These are phyloP conservation scores for Temnothorax longispinosus DNA, from an alignment of 1,140 invertebrate species.

Conservation along the genomic window DNA sequence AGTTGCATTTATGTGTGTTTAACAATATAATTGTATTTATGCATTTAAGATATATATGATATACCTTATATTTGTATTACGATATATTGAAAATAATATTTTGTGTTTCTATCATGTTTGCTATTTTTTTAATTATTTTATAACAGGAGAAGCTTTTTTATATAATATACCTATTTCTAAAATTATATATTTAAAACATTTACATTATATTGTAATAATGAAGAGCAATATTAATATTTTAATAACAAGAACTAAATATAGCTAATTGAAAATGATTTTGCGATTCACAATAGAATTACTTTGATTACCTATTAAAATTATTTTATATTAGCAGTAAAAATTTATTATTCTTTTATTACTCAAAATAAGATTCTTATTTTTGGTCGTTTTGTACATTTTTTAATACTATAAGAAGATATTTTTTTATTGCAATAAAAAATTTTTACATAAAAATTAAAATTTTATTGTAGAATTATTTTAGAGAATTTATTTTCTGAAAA, in stretches of 20 bases:
- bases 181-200: not conserved
- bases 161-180: not conserved
- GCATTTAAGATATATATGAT: too few species aligned
- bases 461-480: not conserved
- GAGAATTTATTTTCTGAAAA: not conserved
- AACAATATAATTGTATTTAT: too few species aligned
- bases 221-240: not conserved
- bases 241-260: not conserved
- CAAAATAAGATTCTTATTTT: not conserved
- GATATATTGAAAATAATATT: constrained; percentile 1
- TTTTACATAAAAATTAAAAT: not conserved
- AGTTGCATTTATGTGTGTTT: not conserved
- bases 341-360: not conserved
- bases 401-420: not conserved
- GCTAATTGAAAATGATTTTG: constrained; percentile 8
- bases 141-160: not conserved
- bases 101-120: not conserved
- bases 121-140: not conserved
- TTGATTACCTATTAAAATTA: not conserved
- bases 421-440: not conserved
- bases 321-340: not conserved
- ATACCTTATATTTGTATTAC: not conserved
- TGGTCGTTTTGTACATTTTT: not conserved
- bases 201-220: not conserved
- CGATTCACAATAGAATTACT: not conserved